phyloP scores from a whole-genome alignment of 2,888 invertebrate genomes.

The Eupithecia dodoneata region DNA sequence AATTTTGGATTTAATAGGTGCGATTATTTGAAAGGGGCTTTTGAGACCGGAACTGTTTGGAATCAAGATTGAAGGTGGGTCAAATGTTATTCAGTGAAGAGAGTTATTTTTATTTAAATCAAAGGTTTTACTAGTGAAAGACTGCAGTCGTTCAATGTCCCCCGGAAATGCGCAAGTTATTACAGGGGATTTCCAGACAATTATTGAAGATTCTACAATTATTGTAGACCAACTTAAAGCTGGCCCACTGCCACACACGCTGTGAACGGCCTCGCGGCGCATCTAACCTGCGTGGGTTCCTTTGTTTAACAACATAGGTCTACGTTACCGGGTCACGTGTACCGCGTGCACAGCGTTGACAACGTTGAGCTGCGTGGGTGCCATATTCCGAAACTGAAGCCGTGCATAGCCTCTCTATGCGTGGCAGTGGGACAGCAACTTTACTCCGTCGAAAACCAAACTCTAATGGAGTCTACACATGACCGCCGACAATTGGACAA shows the following conservation, averaged over 20 bases:
- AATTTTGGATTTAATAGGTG: slow-evolving; percentile 51
- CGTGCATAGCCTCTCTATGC: too few species aligned
- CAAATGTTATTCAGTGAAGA: neutral
- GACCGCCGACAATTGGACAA: neutral
- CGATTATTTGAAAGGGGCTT: slow-evolving; percentile 44
- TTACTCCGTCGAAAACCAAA: neutral
- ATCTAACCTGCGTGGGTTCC: too few species aligned
- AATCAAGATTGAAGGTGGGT: slow-evolving; percentile 40
- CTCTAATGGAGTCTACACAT: neutral
- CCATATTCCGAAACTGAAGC: too few species aligned
- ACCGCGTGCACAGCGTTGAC: too few species aligned
- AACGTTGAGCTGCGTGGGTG: too few species aligned
- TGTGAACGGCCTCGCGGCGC: too few species aligned
- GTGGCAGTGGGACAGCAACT: neutral
- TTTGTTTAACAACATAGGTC: too few species aligned
- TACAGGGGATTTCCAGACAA: neutral
- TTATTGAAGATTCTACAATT: neutral
- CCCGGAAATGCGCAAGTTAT: neutral
- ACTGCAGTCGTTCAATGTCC: neutral
- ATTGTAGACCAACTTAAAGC: too few species aligned
- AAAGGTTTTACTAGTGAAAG: neutral
- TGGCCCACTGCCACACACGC: too few species aligned
- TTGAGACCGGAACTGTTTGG: slow-evolving; percentile 43
- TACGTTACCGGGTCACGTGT: too few species aligned
- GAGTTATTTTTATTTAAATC: neutral